Evolutionary conservation across 1,140 invertebrate species (phyloP).

Genomic region (Eubasilissa regina): DNA sequence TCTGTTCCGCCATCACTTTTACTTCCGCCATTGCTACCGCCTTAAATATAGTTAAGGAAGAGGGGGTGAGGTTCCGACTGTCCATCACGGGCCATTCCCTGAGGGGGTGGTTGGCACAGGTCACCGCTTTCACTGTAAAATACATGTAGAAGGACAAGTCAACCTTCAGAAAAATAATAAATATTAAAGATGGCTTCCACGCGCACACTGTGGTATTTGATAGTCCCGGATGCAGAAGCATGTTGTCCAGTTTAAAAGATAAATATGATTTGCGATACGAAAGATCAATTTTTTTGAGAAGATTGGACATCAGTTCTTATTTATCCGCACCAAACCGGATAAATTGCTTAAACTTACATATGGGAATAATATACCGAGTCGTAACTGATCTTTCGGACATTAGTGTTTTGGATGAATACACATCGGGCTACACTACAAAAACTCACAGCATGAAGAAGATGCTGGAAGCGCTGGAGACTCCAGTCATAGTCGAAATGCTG

Average conservation of each 20-base stretch:
- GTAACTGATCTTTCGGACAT: no score
- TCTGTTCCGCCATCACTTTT: conserved; percentile 1
- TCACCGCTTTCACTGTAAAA: background rate
- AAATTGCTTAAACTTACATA: no score
- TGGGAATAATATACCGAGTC: no score
- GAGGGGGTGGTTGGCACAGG: conserved; percentile 13
- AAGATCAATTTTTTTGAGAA: no score
- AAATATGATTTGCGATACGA: no score
- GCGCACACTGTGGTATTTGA: conserved; percentile 10
- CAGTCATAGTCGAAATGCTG: no score
- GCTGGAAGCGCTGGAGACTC: no score
- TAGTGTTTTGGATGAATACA: no score
- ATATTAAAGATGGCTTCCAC: background rate
- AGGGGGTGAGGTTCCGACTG: background rate
- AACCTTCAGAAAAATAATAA: no score
- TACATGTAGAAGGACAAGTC: background rate
- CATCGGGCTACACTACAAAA: no score
- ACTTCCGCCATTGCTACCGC: background rate
- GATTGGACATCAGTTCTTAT: background rate
- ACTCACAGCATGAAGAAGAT: no score
- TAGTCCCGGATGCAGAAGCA: background rate
- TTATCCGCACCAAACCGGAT: background rate
- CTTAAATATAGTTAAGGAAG: background rate
- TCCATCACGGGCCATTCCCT: conserved; percentile 5
- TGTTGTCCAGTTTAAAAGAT: no score